Conservation (phyloP, 2,888 invertebrate species). For the Nomada fucata region DNA sequence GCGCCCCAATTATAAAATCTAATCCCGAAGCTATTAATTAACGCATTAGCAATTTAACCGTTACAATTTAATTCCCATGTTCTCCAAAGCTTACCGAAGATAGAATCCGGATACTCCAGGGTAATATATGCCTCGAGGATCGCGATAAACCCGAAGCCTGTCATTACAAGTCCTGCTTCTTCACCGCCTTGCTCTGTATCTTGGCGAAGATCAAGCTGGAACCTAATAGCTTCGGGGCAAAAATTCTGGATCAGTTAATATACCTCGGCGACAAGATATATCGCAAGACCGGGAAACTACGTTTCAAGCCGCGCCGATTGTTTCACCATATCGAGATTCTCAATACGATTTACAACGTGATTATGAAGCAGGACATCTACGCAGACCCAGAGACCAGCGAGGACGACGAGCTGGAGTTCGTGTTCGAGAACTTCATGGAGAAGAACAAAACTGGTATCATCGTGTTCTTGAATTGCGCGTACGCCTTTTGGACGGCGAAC, state of each 20-base stretch:
- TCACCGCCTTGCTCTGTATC: constrained; percentile 77
- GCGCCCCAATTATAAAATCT: constrained; percentile 39
- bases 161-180: constrained; percentile 79
- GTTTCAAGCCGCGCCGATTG: constrained; percentile 73
- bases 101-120: constrained; percentile 72
- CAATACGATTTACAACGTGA: constrained; percentile 72
- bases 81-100: constrained; percentile 61
- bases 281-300: constrained; percentile 71
- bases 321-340: constrained; percentile 77
- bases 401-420: constrained; percentile 65
- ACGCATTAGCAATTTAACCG: background rate
- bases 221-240: constrained; percentile 68
- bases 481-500: constrained; percentile 77
- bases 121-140: constrained; percentile 67
- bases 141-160: constrained; percentile 61
- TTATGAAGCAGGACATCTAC: constrained; percentile 75
- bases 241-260: constrained; percentile 75
- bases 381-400: constrained; percentile 75
- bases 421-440: constrained; percentile 67
- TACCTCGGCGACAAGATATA: constrained; percentile 73
- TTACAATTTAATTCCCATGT: background rate
- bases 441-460: constrained; percentile 77
- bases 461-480: constrained; percentile 75
- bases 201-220: constrained; percentile 75
- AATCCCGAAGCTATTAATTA: background rate